A percentile compares a stretch with the other conserved stretches of the same genome.
Conservation (phyloP, 2,888 invertebrate genomes). For the Mactromeris polynyma region DNA sequence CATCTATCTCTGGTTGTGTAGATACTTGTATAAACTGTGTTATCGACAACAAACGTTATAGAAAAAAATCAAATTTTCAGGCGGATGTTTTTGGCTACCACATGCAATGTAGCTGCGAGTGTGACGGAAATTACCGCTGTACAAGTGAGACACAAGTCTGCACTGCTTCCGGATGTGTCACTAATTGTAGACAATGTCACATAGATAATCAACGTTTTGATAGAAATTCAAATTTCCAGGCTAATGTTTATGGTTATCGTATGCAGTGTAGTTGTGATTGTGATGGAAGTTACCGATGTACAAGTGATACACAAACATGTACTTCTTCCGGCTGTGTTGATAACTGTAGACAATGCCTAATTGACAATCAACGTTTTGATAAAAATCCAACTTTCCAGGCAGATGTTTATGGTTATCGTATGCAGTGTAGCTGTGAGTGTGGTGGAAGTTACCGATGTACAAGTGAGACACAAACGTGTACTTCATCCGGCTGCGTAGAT, state of each 20-base stretch:
- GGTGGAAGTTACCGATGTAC: constrained; percentile 37
- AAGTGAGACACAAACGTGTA: constrained; percentile 33
- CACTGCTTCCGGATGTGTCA: constrained; percentile 54
- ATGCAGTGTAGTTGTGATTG: constrained; percentile 66
- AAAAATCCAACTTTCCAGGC: constrained; percentile 45
- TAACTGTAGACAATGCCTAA: constrained; percentile 51
- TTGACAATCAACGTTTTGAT: constrained; percentile 46
- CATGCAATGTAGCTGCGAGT: constrained; percentile 66
- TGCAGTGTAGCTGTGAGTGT: constrained; percentile 64
- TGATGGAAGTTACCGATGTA: constrained; percentile 56
- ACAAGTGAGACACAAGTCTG: constrained; percentile 46
- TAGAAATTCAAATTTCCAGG: constrained; percentile 70
- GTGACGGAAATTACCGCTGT: constrained; percentile 66
- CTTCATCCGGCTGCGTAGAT: constrained; percentile 39
- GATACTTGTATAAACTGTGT: constrained; percentile 66
- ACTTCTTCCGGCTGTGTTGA: constrained; percentile 46
- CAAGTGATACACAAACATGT: constrained; percentile 46
- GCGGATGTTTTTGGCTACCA: constrained; percentile 33
- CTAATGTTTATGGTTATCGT: constrained; percentile 27
- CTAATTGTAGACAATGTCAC: constrained; percentile 67
- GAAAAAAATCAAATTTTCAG: constrained; percentile 70
- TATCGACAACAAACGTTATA: constrained; percentile 67
- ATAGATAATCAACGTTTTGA: constrained; percentile 67
- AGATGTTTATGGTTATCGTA: constrained; percentile 44
- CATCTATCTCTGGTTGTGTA: constrained; percentile 53